Evolutionary conservation across 2,113 vertebrate genomes (phyloP), one percentile per base, ranked within the genome.

Genomic region (Oreochromis niloticus): DNA sequence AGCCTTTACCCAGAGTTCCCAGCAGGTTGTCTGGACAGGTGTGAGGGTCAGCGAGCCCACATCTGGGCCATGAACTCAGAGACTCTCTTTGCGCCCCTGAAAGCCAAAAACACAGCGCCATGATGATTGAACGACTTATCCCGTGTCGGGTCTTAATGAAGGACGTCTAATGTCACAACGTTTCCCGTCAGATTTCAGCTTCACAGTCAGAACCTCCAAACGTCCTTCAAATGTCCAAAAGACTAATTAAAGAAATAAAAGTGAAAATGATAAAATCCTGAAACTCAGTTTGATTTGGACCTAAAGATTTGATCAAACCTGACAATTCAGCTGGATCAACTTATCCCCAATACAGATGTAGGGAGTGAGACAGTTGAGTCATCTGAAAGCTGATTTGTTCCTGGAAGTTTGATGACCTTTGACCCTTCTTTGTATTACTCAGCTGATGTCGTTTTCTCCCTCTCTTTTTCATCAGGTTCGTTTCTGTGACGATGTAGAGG

Each of bases 401-500:
- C 36, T 73, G n/a, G 36, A 46, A 0, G 41, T 6, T 4, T 17
- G 5, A 17, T 75, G 41, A 75, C 68, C 68, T 75, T 75, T 48
- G 43, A 50, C 24, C 16, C 17, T 19, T 75, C 16, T 19, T 48
- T 19, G 22, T 75, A 48, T 48, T 2, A 12, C 43, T 10, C 2
- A 75, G 14, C 43, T 48, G 68, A 11, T 30, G 43, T 1, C 3
- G 1, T 27, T 50, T 50, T 50, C 17, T 19, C 10, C 48, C 39
- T 16, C 50, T 12, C 59, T 48, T 7, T 10, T 48, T 24, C 0
- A 0, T 68, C 93, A 99, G 98, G 98, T 99, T 5, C 97, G 97
- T 9, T 99, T 99, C 95, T 93, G 96, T 16, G 98, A 99, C 3
- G 89, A 97, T 17, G 97, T 99, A 43, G 97, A 97, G 1, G 97